phyloP scores from a whole-genome alignment of 2,797 vertebrate genomes.

The Salmo trutta region DNA sequence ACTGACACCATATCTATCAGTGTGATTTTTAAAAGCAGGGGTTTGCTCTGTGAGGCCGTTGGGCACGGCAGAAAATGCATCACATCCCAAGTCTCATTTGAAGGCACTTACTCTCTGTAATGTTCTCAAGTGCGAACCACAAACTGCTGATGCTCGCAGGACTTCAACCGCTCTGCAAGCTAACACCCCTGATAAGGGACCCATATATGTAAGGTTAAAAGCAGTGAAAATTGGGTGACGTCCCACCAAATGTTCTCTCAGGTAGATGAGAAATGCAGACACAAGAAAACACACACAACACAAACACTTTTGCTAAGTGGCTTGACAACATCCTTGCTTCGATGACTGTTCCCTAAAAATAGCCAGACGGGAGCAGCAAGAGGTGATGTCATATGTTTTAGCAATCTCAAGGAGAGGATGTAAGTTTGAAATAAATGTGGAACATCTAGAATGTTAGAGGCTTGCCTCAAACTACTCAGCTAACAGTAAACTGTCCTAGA shows the following conservation, averaged over 20 bases:
- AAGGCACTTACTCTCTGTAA: slow-evolving; percentile 21
- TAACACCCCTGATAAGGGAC: slow-evolving; percentile 43
- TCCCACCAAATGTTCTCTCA: slow-evolving; percentile 21
- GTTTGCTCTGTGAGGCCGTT: slow-evolving; percentile 3
- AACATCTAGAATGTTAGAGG: background rate
- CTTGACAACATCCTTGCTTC: slow-evolving; percentile 23
- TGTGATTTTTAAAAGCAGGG: slow-evolving; percentile 8
- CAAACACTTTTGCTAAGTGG: slow-evolving; percentile 30
- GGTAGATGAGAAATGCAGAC: slow-evolving; percentile 16
- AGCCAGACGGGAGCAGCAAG: slow-evolving; percentile 36
- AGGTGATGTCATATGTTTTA: slow-evolving; percentile 38
- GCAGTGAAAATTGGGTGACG: slow-evolving; percentile 24
- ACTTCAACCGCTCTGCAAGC: slow-evolving; percentile 29
- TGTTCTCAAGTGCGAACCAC: slow-evolving; percentile 20
- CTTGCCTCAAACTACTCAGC: background rate
- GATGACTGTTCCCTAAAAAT: slow-evolving; percentile 41
- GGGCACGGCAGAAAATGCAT: slow-evolving; percentile 4
- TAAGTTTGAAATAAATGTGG: background rate
- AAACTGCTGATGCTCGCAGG: slow-evolving; percentile 23
- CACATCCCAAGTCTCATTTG: slow-evolving; percentile 22
- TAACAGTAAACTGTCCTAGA: background rate
- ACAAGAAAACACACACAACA: slow-evolving; percentile 9
- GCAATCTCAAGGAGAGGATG: background rate
- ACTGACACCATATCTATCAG: slow-evolving; percentile 45
- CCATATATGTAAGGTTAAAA: slow-evolving; percentile 47